phyloP scores from a whole-genome alignment of 2,113 vertebrate genomes.

The Octodon degus region DNA sequence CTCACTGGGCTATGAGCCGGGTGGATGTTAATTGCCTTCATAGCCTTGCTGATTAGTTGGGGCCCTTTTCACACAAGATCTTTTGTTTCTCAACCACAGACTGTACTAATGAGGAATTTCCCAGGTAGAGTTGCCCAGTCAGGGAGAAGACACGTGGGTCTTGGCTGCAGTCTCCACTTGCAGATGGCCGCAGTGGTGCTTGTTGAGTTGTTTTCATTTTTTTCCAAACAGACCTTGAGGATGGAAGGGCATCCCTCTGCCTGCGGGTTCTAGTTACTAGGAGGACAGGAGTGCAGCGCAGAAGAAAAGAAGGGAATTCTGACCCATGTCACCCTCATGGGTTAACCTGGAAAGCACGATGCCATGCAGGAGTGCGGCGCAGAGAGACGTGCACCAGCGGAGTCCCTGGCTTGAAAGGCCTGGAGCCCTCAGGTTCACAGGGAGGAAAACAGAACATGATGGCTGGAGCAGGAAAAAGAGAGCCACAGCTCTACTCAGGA shows the following conservation, averaged over 20 bases:
- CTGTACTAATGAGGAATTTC: constrained; percentile 24
- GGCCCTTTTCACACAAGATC: constrained; percentile 27
- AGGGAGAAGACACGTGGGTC: not conserved
- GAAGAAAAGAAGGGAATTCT: not conserved
- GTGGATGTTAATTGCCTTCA: constrained; percentile 13
- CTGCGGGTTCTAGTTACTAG: not conserved
- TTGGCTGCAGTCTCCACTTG: not conserved
- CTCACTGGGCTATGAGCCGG: not conserved
- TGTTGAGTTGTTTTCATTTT: not conserved
- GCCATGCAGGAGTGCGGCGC: not conserved
- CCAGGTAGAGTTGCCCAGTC: not conserved
- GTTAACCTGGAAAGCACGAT: not conserved
- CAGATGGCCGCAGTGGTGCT: not conserved
- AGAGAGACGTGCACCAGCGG: not conserved
- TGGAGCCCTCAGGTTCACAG: no score
- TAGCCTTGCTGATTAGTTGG: not conserved
- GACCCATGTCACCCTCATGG: not conserved
- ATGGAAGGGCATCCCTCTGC: not conserved
- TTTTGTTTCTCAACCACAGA: constrained; percentile 7
- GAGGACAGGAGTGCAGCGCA: not conserved
- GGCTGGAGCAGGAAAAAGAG: not conserved
- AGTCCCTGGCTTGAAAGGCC: not conserved
- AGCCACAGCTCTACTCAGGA: not conserved
- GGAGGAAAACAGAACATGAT: not conserved
- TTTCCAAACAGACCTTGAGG: not conserved